Evolutionary conservation across 2,797 vertebrate species (phyloP), one percentile per base, ranked within the genome.

Genomic region (Yasuhikotakia modesta): DNA sequence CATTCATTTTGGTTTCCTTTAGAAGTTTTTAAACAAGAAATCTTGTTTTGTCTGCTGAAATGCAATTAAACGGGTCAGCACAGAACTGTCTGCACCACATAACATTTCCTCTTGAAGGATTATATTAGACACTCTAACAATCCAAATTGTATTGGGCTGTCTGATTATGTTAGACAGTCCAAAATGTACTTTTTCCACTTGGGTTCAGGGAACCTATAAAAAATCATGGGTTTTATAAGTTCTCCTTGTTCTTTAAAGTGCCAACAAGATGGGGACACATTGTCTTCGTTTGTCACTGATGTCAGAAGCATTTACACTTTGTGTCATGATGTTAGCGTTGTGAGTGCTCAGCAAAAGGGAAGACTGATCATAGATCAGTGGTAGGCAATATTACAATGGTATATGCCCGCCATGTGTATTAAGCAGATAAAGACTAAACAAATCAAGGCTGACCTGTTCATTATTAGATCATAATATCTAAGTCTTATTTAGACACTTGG

Each of bases 21-120:
- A n/a, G 14, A 27, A 21, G 61, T 55, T 75, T 24, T 39, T 11
- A 35, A 35, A 61, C 43, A 24, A 39, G 61, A 55, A 32, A 70
- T 57, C 13, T 19, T 52, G 60, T 71, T 67, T 81, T 61, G 52
- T 76, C 50, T 70, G 21, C 39, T 67, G 61, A 64, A 74, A 65
- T 74, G 53, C 27, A 21, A 67, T 50, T 24, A 39, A 8, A 69
- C 70, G 45, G 43, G 60, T 17, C 48, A n/a, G 16, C 11, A 24
- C n/a, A 27, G 16, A 68, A 35, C n/a, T n/a, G 58, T 70, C 32
- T 69, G 24, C 24, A 52, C 24, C 45, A n/a, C 32, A 10, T 65
- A 30, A 61, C 30, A 71, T 21, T 67, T 46, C 17, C 50, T 55
- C n/a, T 35, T 45, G 6, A 70, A 43, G 52, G 24, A 70, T 64